phyloP scores from a whole-genome alignment of 2,113 vertebrate species.

The Vidua chalybeata region DNA sequence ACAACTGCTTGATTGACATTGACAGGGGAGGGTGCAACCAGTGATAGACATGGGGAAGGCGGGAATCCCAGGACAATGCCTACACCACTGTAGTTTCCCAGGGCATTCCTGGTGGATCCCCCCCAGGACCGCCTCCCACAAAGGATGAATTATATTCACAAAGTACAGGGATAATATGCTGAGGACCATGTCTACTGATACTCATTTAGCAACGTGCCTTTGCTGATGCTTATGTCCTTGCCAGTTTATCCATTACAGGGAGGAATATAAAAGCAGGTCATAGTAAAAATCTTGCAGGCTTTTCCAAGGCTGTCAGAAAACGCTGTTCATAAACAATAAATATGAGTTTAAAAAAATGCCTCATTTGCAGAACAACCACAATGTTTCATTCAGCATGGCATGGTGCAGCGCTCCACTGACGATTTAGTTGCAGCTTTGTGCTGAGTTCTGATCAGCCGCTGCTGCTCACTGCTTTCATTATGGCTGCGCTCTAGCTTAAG shows the following conservation, averaged over 20 bases:
- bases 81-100: too few relatives aligned
- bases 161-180: not conserved
- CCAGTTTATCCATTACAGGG: not conserved
- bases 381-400: not conserved
- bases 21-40: too few relatives aligned
- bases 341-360: not conserved
- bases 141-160: not conserved
- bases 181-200: not conserved
- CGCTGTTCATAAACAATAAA: not conserved
- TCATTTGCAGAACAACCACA: not conserved
- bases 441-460: not conserved
- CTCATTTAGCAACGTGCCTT: not conserved
- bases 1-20: too few relatives aligned
- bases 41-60: too few relatives aligned
- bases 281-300: not conserved
- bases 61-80: too few relatives aligned
- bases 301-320: constrained; percentile 19
- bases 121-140: too few relatives aligned
- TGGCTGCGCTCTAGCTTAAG: not conserved
- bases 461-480: not conserved
- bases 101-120: too few relatives aligned
- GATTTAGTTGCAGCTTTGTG: not conserved
- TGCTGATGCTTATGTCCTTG: not conserved
- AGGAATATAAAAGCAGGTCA: not conserved
- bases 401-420: not conserved